These are phyloP conservation scores for Calameuta filiformis DNA, from an alignment of 2,888 invertebrate genomes.

Conservation along the genomic window DNA sequence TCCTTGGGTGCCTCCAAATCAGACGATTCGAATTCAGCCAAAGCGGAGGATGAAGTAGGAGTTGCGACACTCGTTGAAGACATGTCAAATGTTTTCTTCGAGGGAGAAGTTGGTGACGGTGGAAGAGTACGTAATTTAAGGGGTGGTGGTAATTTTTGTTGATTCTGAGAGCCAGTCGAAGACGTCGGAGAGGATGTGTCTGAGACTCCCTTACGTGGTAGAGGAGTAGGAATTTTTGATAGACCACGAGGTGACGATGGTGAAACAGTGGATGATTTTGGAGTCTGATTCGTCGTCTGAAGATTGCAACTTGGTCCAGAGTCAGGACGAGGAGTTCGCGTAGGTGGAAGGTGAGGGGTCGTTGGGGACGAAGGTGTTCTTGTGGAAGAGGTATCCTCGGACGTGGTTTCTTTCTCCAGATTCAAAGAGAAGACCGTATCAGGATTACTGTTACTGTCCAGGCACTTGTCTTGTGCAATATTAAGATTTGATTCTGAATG, in stretches of 20 bases:
- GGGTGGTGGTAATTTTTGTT: constrained; percentile 17
- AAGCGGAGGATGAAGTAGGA: background rate
- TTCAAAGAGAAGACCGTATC: background rate
- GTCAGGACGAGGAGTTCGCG: background rate
- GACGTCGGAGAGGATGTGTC: constrained; percentile 32
- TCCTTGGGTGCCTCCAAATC: background rate
- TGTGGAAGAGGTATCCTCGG: background rate
- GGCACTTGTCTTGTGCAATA: background rate
- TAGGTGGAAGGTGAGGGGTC: background rate
- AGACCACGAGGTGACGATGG: constrained; percentile 34
- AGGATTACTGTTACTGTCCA: background rate
- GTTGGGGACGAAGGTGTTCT: background rate
- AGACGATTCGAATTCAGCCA: background rate
- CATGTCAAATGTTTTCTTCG: background rate
- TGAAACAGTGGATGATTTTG: background rate
- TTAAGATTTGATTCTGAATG: background rate
- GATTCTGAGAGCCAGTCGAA: constrained; percentile 27
- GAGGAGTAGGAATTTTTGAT: constrained; percentile 61
- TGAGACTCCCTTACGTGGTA: constrained; percentile 51
- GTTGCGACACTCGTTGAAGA: background rate
- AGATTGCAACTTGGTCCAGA: background rate
- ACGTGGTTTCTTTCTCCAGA: background rate
- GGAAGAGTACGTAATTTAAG: constrained; percentile 31
- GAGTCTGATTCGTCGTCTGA: background rate
- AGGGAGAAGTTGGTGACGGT: constrained; percentile 13